Evolutionary conservation across 1,140 invertebrate species (phyloP).

Genomic region (Temnothorax longispinosus): DNA sequence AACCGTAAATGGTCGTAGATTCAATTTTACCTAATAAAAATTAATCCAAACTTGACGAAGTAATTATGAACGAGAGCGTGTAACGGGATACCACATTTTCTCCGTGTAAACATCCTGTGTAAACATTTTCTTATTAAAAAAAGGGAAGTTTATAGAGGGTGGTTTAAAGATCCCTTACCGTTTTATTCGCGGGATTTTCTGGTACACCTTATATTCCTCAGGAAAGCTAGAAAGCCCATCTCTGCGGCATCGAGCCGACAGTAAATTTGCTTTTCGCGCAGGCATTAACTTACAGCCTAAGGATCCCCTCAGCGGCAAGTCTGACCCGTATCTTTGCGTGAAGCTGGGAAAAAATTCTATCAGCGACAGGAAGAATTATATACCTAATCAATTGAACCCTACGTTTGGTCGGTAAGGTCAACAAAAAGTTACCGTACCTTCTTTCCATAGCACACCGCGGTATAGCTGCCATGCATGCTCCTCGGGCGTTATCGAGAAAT

Average conservation of each 20-base stretch:
- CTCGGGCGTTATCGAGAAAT: constrained; percentile 29
- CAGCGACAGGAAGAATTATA: constrained; percentile 91
- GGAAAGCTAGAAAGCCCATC: constrained; percentile 1
- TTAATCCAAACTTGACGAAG: background rate
- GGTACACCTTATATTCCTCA: background rate
- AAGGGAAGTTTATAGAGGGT: background rate
- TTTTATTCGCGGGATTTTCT: background rate
- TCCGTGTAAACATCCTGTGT: background rate
- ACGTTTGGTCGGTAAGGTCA: constrained; percentile 92
- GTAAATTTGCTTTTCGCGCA: constrained; percentile 62
- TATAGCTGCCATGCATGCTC: background rate
- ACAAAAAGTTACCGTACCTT: background rate
- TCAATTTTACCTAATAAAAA: background rate
- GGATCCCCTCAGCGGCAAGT: constrained; percentile 90
- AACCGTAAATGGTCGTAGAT: background rate
- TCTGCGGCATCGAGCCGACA: no score
- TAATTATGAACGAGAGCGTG: background rate
- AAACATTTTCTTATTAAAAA: background rate
- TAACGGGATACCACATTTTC: background rate
- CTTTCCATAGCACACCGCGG: background rate
- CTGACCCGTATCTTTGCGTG: constrained; percentile 92
- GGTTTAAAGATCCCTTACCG: background rate
- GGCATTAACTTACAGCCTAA: constrained; percentile 90
- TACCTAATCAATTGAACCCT: constrained; percentile 93
- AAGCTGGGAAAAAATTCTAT: constrained; percentile 89